phyloP scores from a whole-genome alignment of 2,113 vertebrate genomes.

The Pangasianodon hypophthalmus region DNA sequence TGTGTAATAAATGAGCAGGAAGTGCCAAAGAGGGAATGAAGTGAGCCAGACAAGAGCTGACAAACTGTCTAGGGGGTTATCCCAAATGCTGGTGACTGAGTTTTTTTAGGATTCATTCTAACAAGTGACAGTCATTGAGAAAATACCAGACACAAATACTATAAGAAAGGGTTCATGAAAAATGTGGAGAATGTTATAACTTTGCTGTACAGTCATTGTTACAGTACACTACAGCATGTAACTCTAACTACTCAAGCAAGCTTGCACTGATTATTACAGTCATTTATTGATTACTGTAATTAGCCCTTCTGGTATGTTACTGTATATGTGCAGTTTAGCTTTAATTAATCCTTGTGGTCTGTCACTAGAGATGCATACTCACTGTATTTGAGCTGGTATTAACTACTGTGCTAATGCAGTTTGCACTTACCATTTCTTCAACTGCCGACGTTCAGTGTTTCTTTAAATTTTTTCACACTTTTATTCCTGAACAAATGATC shows the following conservation, averaged over 20 bases:
- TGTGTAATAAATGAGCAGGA: not conserved
- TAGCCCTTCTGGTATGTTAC: not conserved
- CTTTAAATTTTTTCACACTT: no score
- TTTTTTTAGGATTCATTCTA: not conserved
- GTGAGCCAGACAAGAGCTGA: not conserved
- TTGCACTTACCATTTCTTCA: no score
- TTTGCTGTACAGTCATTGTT: not conserved
- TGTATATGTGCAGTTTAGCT: not conserved
- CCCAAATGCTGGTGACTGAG: not conserved
- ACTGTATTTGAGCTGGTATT: not conserved
- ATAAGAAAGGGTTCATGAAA: not conserved
- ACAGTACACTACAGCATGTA: not conserved
- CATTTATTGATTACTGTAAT: not conserved
- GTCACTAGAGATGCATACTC: not conserved
- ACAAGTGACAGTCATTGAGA: not conserved
- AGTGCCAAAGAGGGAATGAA: not conserved
- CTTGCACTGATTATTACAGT: not conserved
- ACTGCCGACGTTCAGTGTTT: no score
- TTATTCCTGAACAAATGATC: not conserved
- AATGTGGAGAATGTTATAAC: not conserved
- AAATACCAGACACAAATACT: not conserved
- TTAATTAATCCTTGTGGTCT: not conserved
- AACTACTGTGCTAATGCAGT: not conserved
- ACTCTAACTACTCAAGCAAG: not conserved
- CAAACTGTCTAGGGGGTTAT: not conserved